A percentile compares a stretch with the other conserved stretches of the same genome.
Conservation (phyloP, 1,140 invertebrate genomes). For the Cardiocondyla obscurior region DNA sequence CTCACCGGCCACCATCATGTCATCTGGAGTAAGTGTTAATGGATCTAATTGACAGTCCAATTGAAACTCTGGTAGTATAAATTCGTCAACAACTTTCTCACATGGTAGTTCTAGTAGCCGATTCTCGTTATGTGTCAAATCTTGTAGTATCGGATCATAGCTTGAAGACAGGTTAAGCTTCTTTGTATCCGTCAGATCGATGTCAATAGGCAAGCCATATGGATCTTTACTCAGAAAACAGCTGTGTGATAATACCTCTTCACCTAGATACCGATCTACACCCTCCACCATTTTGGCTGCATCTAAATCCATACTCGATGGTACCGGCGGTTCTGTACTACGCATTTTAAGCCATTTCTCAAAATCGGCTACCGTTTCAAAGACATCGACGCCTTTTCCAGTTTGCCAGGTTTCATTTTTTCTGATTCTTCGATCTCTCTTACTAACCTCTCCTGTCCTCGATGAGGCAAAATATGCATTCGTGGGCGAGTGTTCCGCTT, state of each 20-base stretch:
- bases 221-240: conserved; percentile 74
- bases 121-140: conserved; percentile 76
- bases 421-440: conserved; percentile 19
- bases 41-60: conserved; percentile 79
- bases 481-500: conserved; percentile 18
- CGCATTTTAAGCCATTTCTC: conserved; percentile 80
- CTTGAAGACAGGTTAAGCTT: conserved; percentile 72
- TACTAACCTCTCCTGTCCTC: conserved; percentile 22
- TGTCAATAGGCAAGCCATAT: conserved; percentile 72
- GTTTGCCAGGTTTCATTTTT: conserved; percentile 8
- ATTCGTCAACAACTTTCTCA: conserved; percentile 75
- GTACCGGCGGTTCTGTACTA: conserved; percentile 58
- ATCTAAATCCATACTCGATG: conserved; percentile 75
- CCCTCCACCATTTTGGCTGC: conserved; percentile 69
- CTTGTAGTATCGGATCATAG: conserved; percentile 76
- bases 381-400: conserved; percentile 58
- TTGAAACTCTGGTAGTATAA: conserved; percentile 79
- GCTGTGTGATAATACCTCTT: conserved; percentile 65
- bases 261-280: conserved; percentile 72
- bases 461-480: conserved; percentile 1
- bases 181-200: conserved; percentile 76
- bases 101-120: conserved; percentile 67
- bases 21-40: conserved; percentile 72
- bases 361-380: conserved; percentile 74
- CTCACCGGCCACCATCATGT: conserved; percentile 78